phyloP scores from a whole-genome alignment of 2,797 vertebrate genomes.

The Mormyrus proboscirostris region DNA sequence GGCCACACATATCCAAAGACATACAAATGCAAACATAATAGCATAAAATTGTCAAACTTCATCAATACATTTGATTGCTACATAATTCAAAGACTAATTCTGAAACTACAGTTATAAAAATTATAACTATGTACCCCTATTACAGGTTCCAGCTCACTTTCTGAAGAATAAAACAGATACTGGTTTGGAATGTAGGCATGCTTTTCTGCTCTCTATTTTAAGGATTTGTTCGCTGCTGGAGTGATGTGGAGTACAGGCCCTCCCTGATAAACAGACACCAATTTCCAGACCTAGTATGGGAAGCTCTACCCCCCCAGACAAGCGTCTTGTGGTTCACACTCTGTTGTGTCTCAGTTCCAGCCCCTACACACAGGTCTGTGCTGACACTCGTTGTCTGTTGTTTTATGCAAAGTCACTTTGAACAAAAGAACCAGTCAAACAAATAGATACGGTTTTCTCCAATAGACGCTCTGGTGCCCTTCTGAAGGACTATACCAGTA shows the following conservation, averaged over 20 bases:
- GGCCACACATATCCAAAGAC: neutral
- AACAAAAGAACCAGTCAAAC: slow-evolving; percentile 3
- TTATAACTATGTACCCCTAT: neutral
- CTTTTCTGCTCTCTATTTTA: slow-evolving; percentile 44
- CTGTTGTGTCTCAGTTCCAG: slow-evolving; percentile 20
- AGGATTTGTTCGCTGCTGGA: slow-evolving; percentile 38
- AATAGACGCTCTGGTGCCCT: neutral
- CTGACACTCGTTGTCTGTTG: neutral
- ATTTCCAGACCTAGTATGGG: slow-evolving; percentile 63
- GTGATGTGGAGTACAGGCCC: slow-evolving; percentile 44
- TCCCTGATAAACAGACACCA: slow-evolving; percentile 52
- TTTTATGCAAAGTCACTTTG: neutral
- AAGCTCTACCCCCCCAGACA: slow-evolving; percentile 42
- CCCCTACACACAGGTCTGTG: neutral
- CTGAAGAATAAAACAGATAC: slow-evolving; percentile 40
- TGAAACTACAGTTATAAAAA: neutral
- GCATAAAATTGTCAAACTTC: neutral
- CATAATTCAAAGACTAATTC: neutral
- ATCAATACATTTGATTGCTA: neutral
- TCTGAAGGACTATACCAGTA: neutral
- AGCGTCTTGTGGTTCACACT: neutral
- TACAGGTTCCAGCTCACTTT: neutral
- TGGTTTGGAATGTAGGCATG: slow-evolving; percentile 31
- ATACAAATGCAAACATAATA: neutral
- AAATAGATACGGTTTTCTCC: neutral